A percentile compares a stretch with the other conserved stretches of the same genome.
Conservation (phyloP, 2,113 vertebrate genomes). For the Prochilodus magdalenae region DNA sequence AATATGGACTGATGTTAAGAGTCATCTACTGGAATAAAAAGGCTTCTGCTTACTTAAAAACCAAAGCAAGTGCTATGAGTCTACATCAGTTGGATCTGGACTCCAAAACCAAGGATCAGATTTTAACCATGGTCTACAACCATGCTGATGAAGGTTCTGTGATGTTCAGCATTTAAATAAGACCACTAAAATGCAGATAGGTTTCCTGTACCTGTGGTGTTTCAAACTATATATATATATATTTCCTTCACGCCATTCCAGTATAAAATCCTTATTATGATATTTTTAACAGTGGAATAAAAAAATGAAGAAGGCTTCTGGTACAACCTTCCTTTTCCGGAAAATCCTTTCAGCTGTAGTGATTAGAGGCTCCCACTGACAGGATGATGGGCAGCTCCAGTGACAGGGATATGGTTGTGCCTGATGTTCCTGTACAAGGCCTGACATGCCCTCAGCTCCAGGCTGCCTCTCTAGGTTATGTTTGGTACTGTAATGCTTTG, state of each 20-base stretch:
- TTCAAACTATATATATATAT: not conserved
- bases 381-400: constrained; percentile 55
- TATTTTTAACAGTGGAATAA: constrained; percentile 61
- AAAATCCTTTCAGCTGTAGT: constrained; percentile 65
- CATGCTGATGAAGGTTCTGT: no score
- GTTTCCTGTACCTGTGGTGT: no score
- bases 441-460: constrained; percentile 9
- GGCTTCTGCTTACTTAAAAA: no score
- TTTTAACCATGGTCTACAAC: no score
- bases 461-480: constrained; percentile 20
- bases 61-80: not conserved
- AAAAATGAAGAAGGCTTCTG: constrained; percentile 26
- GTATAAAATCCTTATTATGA: not conserved
- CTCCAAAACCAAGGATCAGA: no score
- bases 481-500: constrained; percentile 11
- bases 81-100: no score
- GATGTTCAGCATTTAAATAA: no score
- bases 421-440: not conserved
- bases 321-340: constrained; percentile 54
- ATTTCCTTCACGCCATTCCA: not conserved
- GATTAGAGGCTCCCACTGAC: constrained; percentile 53
- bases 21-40: no score
- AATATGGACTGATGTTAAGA: not conserved
- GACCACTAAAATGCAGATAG: no score
- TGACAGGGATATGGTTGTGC: constrained; percentile 23